Evolutionary conservation across 2,888 invertebrate species (phyloP).

Genomic region (Pandemis cinnamomeana): DNA sequence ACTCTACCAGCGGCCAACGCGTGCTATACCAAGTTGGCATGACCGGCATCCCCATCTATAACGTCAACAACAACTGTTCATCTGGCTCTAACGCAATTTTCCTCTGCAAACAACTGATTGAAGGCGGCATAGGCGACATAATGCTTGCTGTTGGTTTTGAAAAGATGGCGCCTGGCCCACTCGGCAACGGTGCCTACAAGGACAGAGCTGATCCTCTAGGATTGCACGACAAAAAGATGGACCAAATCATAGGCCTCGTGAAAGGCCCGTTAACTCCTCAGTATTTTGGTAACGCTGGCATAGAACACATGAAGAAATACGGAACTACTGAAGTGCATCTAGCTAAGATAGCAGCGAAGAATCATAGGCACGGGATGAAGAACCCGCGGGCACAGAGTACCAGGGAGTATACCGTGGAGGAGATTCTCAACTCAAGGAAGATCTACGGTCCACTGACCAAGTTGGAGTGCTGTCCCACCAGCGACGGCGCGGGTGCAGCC

Average conservation of each 20-base stretch:
- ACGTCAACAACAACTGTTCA: constrained; percentile 99
- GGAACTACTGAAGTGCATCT: constrained; percentile 97
- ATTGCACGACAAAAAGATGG: constrained; percentile 93
- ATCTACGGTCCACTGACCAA: constrained; percentile 97
- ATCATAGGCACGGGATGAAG: constrained; percentile 97
- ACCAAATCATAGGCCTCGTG: constrained; percentile 91
- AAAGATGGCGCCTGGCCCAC: constrained; percentile 97
- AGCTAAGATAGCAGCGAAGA: constrained; percentile 98
- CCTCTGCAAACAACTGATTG: constrained; percentile 96
- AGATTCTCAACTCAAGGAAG: constrained; percentile 93
- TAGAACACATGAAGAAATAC: constrained; percentile 98
- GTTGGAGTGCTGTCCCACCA: constrained; percentile 98
- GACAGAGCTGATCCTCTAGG: constrained; percentile 96
- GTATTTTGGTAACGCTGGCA: constrained; percentile 97
- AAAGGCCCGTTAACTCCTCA: constrained; percentile 96
- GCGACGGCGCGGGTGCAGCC: constrained; percentile 98
- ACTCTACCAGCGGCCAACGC: constrained; percentile 97
- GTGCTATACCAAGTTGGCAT: constrained; percentile 97
- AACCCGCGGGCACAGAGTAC: constrained; percentile 99
- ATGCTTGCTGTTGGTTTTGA: constrained; percentile 98
- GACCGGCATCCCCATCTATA: constrained; percentile 98
- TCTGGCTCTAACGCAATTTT: constrained; percentile 97
- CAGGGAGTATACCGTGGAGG: constrained; percentile 94
- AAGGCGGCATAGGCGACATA: constrained; percentile 94
- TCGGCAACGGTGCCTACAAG: constrained; percentile 88